Base-by-base conservation (phyloP, 2,113 vertebrate species). In the Procapra przewalskii region DNA sequence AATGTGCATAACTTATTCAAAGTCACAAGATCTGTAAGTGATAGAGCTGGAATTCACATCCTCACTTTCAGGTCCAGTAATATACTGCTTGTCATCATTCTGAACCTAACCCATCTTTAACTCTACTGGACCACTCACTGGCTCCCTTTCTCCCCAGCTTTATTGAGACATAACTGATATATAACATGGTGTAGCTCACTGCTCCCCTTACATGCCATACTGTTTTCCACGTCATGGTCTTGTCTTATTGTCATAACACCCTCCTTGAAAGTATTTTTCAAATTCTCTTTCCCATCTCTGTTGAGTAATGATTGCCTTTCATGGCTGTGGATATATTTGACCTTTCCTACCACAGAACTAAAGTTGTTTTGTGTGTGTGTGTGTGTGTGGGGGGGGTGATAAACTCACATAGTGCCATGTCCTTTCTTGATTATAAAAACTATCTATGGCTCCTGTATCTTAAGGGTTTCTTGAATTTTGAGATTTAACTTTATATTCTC, bases 351-450 rank as follows among this genome's bases (percentile, higher is more conserved):
- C 27, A 40, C 16, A 75, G 81, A 96, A 89, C 2, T 31, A 88
- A 83, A 52, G 36, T 36, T 85, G 88, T 14, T 90, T 55, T 97
- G n/a, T 40, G 12, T 36, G 21, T 80, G 15, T 80, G 43, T 33
- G 48, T 3, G 3, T 33, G 25, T n/a, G n/a, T n/a, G 16, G 12
- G 2, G 5, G 6, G 13, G 6, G 60, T 1, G 13, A 0, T 83
- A 64, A 96, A 54, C 5, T 54, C 3, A 55, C 0, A 3, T 43
- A n/a, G 15, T 45, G 13, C 16, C 80, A 21, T 67, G 92, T 59
- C 19, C 23, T 40, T 36, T 91, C 45, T 31, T 96, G 36, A 50
- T 75, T 92, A 33, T 79, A 6, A 14, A 86, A 86, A 90, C 19
- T 54, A 40, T 67, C 54, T 50, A n/a, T 60, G 25, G 79, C 27